Evolutionary conservation across 2,888 invertebrate genomes (phyloP).

Genomic region (Noctua fimbriata): DNA sequence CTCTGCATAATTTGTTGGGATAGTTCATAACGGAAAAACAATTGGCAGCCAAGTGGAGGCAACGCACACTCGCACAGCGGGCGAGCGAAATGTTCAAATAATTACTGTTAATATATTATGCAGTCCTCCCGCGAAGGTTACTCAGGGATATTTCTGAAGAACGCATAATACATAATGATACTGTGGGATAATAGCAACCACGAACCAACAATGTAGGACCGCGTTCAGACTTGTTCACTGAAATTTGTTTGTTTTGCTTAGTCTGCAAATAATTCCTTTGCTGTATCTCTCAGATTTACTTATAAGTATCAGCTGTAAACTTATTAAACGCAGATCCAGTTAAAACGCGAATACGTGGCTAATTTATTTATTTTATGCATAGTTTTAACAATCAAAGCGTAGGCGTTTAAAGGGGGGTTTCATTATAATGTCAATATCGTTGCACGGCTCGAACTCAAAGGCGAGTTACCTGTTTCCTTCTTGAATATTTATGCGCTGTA

Average conservation of each 20-base stretch:
- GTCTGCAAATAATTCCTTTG: slow-evolving; percentile 64
- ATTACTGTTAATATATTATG: slow-evolving; percentile 86
- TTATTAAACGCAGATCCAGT: slow-evolving; percentile 64
- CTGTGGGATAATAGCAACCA: slow-evolving; percentile 62
- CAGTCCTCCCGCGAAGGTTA: slow-evolving; percentile 79
- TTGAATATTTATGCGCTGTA: slow-evolving; percentile 82
- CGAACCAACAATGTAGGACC: slow-evolving; percentile 63
- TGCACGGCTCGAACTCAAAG: slow-evolving; percentile 76
- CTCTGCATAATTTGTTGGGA: slow-evolving; percentile 48
- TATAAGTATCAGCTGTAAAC: slow-evolving; percentile 47
- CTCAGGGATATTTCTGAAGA: slow-evolving; percentile 78
- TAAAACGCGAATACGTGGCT: slow-evolving; percentile 63
- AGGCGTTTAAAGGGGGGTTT: slow-evolving; percentile 77
- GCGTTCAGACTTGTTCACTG: slow-evolving; percentile 63
- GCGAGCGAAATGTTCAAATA: slow-evolving; percentile 81
- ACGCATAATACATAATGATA: slow-evolving; percentile 74
- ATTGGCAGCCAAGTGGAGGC: slow-evolving; percentile 71
- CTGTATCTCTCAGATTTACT: slow-evolving; percentile 64
- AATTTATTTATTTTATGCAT: slow-evolving; percentile 77
- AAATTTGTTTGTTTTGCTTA: slow-evolving; percentile 62
- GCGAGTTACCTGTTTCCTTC: slow-evolving; percentile 74
- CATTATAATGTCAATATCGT: slow-evolving; percentile 82
- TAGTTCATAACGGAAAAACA: slow-evolving; percentile 76
- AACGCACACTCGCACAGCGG: slow-evolving; percentile 71
- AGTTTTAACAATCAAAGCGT: slow-evolving; percentile 78